Base-by-base conservation (phyloP, 2,113 vertebrate species). In the Catharus fuscescens region DNA sequence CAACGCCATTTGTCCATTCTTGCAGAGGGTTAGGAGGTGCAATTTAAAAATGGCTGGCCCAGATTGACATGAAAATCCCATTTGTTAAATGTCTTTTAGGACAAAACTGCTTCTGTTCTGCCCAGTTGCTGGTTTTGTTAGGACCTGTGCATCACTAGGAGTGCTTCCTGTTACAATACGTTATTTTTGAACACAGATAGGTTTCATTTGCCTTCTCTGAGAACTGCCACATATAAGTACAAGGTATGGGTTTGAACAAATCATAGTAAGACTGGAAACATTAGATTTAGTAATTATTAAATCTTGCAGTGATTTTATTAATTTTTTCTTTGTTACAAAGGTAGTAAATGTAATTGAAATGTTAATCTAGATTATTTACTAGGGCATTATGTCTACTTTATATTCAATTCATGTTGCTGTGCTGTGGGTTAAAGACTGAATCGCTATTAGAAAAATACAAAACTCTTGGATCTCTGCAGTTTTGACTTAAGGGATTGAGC, bases 321-420 rank as follows among this genome's bases (percentile, higher is more conserved):
- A 59, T 83, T 87, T 94, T 89, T 90, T 82, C 36, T 85, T 86
- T 76, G 44, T 69, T 91, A 73, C 76, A 89, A 85, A 92, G 56
- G 44, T 74, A 93, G 56, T 85, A 91, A 87, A 92, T 86, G 31
- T 86, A 94, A 90, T 88, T 92, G 52, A 84, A 93, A 93, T 78
- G 44, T 62, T 95, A 83, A 90, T 88, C 69, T 92, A 54, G 84
- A 32, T 10, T 94, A 86, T 84, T 90, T 97, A 72, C 50, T 72
- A 77, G 71, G 50, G 34, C 36, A 59, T 87, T 77, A 80, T 50
- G 17, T 19, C 31, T 80, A 16, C 10, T 90, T 28, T 71, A 3
- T 52, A 67, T 88, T 93, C 64, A 83, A 79, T 76, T 89, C 50
- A 23, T 69, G 34, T 83, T 78, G 26, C 45, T 77, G 62, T 79